Conservation (phyloP, 2,888 invertebrate genomes). For the Embidobia sp. region DNA sequence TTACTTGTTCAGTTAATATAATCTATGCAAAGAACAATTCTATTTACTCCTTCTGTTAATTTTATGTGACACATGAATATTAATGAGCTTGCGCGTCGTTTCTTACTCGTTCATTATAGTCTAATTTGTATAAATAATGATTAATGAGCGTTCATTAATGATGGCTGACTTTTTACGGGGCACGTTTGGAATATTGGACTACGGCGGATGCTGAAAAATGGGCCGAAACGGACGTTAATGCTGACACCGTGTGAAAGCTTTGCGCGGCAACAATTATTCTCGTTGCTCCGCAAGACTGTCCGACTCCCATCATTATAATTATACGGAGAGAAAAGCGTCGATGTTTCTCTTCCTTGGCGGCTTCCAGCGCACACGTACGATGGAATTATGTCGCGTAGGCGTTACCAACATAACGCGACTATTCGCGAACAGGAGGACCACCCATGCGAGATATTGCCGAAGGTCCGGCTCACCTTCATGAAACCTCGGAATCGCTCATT, state of each 20-base stretch:
- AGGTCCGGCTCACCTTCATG: conserved; percentile 44
- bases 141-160: conserved; percentile 27
- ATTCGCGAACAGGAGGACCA: conserved; percentile 65
- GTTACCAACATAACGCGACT: conserved; percentile 64
- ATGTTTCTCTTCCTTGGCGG: conserved; percentile 30
- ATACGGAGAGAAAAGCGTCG: conserved; percentile 38
- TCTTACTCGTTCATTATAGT: not conserved
- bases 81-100: conserved; percentile 14
- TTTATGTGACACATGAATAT: conserved; percentile 30
- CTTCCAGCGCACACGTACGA: conserved; percentile 33
- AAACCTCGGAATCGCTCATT: conserved; percentile 58
- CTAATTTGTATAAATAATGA: conserved; percentile 42
- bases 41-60: conserved; percentile 1
- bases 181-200: conserved; percentile 9
- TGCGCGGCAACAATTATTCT: conserved; percentile 28
- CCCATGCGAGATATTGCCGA: conserved; percentile 63
- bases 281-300: conserved; percentile 7
- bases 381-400: conserved; percentile 65
- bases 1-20: not conserved
- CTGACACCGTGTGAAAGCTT: conserved; percentile 40
- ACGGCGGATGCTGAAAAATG: conserved; percentile 30
- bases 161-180: not conserved
- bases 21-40: not conserved
- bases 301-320: conserved; percentile 36
- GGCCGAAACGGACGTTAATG: conserved; percentile 30